These are phyloP conservation scores for Danio kyathit DNA, from an alignment of 2,797 vertebrate species.

Conservation along the genomic window DNA sequence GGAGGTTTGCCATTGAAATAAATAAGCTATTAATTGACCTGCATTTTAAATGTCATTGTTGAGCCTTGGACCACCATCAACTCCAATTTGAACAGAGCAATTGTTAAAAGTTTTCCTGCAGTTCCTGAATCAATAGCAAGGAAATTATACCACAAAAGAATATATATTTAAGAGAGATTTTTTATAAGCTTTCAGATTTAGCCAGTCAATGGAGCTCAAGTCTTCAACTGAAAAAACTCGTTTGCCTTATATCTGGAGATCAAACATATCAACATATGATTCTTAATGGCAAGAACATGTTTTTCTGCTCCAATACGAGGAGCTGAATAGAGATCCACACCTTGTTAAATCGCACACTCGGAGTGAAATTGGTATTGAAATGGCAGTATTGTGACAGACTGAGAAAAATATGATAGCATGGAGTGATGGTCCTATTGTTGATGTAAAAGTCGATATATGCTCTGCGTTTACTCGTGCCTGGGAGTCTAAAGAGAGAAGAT, in stretches of 20 bases:
- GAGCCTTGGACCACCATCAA: slow-evolving; percentile 63
- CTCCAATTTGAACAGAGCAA: slow-evolving; percentile 62
- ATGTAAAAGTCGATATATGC: not conserved
- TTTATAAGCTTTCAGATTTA: slow-evolving; percentile 60
- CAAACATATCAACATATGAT: slow-evolving; percentile 7
- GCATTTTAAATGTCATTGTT: slow-evolving; percentile 71
- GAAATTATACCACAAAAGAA: slow-evolving; percentile 61
- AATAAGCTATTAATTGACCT: slow-evolving; percentile 77
- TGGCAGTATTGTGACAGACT: slow-evolving; percentile 3
- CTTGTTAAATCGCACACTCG: slow-evolving; percentile 20
- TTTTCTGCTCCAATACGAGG: not conserved
- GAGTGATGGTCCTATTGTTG: slow-evolving; percentile 19
- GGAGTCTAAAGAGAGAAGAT: slow-evolving; percentile 18
- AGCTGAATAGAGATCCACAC: slow-evolving; percentile 12
- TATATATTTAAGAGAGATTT: slow-evolving; percentile 61
- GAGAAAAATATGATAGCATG: slow-evolving; percentile 23
- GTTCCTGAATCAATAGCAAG: slow-evolving; percentile 50
- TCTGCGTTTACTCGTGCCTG: not conserved
- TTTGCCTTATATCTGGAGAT: slow-evolving; percentile 32
- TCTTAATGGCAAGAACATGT: not conserved
- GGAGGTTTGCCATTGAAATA: slow-evolving; percentile 66
- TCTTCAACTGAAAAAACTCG: slow-evolving; percentile 53
- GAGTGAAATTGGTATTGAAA: slow-evolving; percentile 27
- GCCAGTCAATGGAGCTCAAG: slow-evolving; percentile 64
- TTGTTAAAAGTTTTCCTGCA: slow-evolving; percentile 57